Evolutionary conservation across 2,888 invertebrate species (phyloP).

Genomic region (Ophonus ardosiacus): DNA sequence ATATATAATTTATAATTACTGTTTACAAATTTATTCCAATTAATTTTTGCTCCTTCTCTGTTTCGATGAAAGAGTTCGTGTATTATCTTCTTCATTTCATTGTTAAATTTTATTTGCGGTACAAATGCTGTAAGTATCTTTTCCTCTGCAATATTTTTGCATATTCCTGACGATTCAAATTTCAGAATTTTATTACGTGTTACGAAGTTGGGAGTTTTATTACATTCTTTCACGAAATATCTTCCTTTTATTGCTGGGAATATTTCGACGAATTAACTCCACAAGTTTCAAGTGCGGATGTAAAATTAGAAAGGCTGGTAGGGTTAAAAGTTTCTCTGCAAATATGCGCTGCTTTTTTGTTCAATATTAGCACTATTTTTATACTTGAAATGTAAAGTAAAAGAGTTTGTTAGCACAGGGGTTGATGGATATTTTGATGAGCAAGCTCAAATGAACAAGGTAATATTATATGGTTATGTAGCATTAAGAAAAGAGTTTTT

Average conservation of each 20-base stretch:
- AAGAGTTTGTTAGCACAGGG: neutral
- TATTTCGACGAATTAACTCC: conserved; percentile 28
- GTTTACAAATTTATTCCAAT: neutral
- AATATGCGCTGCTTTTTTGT: too few relatives aligned
- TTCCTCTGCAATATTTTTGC: neutral
- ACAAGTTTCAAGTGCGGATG: neutral
- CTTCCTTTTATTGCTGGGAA: conserved; percentile 9
- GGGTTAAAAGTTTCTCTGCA: neutral
- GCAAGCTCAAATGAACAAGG: too few relatives aligned
- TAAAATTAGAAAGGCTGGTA: neutral
- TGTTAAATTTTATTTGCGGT: neutral
- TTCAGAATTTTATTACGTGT: conserved; percentile 29
- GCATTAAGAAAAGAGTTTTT: too few relatives aligned
- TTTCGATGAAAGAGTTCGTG: too few relatives aligned
- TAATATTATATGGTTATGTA: too few relatives aligned
- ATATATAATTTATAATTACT: too few relatives aligned
- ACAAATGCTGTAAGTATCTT: neutral
- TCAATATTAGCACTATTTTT: too few relatives aligned
- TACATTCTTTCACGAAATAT: conserved; percentile 26
- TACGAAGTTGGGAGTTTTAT: conserved; percentile 1
- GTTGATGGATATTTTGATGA: neutral
- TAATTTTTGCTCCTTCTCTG: neutral
- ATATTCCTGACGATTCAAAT: conserved; percentile 29
- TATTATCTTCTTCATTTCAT: neutral
- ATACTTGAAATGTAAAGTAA: too few relatives aligned